Base-by-base conservation (phyloP, 2,888 invertebrate genomes). In the Anarsia innoxiella region DNA sequence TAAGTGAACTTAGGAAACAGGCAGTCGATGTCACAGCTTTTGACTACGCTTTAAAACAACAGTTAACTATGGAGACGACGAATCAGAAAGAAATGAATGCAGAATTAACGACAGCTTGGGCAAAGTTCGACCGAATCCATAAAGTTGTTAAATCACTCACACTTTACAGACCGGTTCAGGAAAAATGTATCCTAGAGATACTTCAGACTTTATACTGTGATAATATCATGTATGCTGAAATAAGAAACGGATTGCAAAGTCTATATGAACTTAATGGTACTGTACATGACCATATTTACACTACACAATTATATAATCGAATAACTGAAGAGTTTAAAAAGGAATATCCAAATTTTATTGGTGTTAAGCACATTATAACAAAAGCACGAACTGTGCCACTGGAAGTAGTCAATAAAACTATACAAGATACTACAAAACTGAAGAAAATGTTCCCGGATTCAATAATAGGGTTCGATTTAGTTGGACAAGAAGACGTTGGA, bases 401-500 rank as follows among this genome's bases (percentile, higher is more conserved):
- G n/a, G n/a, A n/a, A n/a, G n/a, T n/a, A n/a, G n/a, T n/a, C n/a
- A 63, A 70, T 0, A 72, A 83, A 0, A 53, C 79, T 23, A 43
- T 90, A 1, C 56, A 69, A 0, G 53, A 70, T 1, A 73, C 86
- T 39, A 53, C n/a, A n/a, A n/a, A n/a, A n/a, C n/a, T n/a, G n/a
- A n/a, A n/a, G n/a, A n/a, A n/a, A n/a, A 64, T 75, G 27, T 87
- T 88, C 59, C 93, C 93, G 0, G 80, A 89, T 11, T 88, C 91
- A 48, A 77, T 93, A 28, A 91, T 89, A 3, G 94, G 94, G 2
- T 93, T 93, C 49, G 94, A 94, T 76, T 83, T 95, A 37, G 93
- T 94, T 0, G 93, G 93, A 0, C 92, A 92, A 53, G 94, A 94
- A 64, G 93, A 94, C 53, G 64, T 84, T 41, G 93, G 93, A 0